Base-by-base conservation (phyloP, 2,797 vertebrate genomes). In the Allobates femoralis region DNA sequence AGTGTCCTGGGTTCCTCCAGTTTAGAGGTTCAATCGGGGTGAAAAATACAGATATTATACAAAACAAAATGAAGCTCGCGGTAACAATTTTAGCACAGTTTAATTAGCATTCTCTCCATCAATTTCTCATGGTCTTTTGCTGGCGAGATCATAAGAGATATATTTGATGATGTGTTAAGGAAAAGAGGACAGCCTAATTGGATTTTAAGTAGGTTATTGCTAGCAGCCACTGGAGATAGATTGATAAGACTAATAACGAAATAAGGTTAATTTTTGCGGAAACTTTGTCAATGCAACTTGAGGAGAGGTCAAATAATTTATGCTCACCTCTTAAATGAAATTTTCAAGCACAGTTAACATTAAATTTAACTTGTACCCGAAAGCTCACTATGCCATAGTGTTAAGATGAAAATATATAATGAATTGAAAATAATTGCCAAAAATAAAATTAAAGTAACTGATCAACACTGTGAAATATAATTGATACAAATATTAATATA, bases 181-280 rank as follows among this genome's bases (percentile, higher is more conserved):
- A 46, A 73, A 73, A 62, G 34, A 80, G 64, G 51, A 69, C 76
- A 71, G 28, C 62, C 50, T 85, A 79, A 79, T 79, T 79, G 76
- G 76, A 85, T 85, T 85, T 85, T 80, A 80, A 79, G 41, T 85
- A 73, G 84, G 84, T 80, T 69, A 80, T 79, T 85, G 79, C 32
- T 67, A 80, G 67, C 66, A 74, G 77, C n/a, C 51, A 12, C 26
- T 71, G 62, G 37, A 73, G 55, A 85, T 80, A 34, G 77, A 80
- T 60, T 80, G 77, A 85, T 85, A 79, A 51, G 32, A 10, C 37
- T 64, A 50, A 81, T 50, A 81, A n/a, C 41, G 41, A 64, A 66
- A 50, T 28, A 81, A 81, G 79, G 46, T 26, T 66, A 62, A 60
- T 26, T 23, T 41, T 60, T 62, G 50, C 5, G 51, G 60, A 30